phyloP scores from a whole-genome alignment of 30 jellyfish, hydroid and myxozoan species.

The Hydractinia echinata region DNA sequence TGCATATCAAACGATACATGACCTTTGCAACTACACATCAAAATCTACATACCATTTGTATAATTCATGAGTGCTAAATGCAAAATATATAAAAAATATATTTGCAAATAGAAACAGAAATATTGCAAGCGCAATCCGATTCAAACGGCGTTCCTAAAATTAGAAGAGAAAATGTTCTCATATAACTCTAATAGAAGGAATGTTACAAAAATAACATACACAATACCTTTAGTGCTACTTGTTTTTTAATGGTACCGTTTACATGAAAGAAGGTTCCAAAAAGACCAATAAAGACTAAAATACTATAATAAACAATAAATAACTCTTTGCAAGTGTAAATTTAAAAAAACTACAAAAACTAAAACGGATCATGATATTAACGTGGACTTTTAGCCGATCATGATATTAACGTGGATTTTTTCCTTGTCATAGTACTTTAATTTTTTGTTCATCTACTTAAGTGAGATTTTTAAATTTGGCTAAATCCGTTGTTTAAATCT shows the following conservation, averaged over 20 bases:
- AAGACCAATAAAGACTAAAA: constrained; percentile 74
- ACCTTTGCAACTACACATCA: background rate
- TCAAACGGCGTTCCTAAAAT: constrained; percentile 57
- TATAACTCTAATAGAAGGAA: background rate
- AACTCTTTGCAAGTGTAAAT: background rate
- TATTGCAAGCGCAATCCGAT: constrained; percentile 55
- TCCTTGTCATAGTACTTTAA: no score
- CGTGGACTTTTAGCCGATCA: no score
- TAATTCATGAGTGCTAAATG: constrained; percentile 66
- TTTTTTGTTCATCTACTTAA: no score
- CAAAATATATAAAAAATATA: constrained; percentile 66
- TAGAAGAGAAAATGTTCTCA: background rate
- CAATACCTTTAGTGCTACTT: constrained; percentile 70
- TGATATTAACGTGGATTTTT: no score
- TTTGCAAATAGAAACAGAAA: constrained; percentile 66
- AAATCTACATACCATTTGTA: constrained; percentile 62
- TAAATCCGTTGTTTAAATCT: no score
- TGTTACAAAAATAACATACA: background rate
- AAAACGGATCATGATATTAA: background rate
- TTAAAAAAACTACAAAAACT: background rate
- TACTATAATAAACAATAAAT: constrained; percentile 48
- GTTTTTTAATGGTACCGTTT: constrained; percentile 63
- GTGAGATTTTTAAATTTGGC: no score
- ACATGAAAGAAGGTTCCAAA: constrained; percentile 85
- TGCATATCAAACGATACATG: background rate